Evolutionary conservation across 92 coral and sea anemone species (phyloP), one percentile per base, ranked within the genome.

Genomic region (Chrysogorgia sp.): DNA sequence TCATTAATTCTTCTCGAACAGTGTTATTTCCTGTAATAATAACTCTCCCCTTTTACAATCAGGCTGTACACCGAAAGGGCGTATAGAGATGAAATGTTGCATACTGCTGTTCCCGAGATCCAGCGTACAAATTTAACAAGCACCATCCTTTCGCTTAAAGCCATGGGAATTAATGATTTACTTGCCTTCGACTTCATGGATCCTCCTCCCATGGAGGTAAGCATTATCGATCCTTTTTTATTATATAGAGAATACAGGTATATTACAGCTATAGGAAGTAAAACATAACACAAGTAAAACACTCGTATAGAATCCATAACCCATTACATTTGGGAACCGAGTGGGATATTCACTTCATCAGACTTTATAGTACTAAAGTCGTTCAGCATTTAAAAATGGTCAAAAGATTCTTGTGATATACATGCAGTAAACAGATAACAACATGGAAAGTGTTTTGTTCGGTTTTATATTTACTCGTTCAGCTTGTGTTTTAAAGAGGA

Each of bases 121-220:
- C 98, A 94, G 63, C 88, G 98, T 35, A 94, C 98, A 17, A 94
- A 94, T 83, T 57, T 94, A 41, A 91, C 98, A 6, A 94, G 98
- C 50, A 94, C 98, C 37, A 94, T 94, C 45, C 75, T 94, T 74
- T 90, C 93, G 45, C 93, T 94, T 61, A 94, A 94, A 55, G 98
- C 98, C 59, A 94, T 94, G 98, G 98, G 98, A 12, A 82, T 94
- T 49, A 94, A 94, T 72, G 98, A 94, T 53, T 85, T 94, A 53
- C 74, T 94, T 37, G 87, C 98, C n/a, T 94, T 94, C 58, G 97
- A 94, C 33, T 94, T 94, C 76, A 94, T 94, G 98, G 98, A 94
- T 48, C 96, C 98, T 19, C 98, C 98, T 4, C 98, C 98, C 4
- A 89, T 91, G 90, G 98, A 94, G 97, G 98, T 86, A 89, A 9